Percentiles rank a stretch among this genome's conserved stretches.
Evolutionary conservation across 1,140 invertebrate genomes (phyloP).

Genomic region (Drosophila saltans): DNA sequence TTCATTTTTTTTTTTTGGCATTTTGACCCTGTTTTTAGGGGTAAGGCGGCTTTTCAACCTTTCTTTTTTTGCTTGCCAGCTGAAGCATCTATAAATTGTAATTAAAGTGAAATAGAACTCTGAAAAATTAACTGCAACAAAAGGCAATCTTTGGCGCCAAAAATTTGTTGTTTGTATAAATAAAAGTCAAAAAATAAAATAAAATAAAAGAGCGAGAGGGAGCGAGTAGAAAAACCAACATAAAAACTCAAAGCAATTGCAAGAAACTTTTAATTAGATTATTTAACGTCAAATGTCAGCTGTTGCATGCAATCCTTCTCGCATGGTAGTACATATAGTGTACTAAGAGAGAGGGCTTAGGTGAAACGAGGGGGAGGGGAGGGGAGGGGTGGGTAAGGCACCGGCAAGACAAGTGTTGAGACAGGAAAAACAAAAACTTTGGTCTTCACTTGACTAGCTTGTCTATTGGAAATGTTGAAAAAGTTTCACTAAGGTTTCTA

Average conservation of each 20-base stretch:
- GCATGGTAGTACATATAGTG: not conserved
- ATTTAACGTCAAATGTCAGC: conserved; percentile 60
- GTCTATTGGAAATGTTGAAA: conserved; percentile 1
- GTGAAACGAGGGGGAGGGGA: not conserved
- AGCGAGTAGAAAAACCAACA: conserved; percentile 27
- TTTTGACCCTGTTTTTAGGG: conserved; percentile 42
- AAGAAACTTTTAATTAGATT: conserved; percentile 79
- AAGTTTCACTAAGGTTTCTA: not conserved
- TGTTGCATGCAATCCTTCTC: conserved; percentile 58
- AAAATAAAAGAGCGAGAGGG: too few relatives aligned
- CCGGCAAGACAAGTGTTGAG: not conserved
- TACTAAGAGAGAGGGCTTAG: too few relatives aligned
- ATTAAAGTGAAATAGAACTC: conserved; percentile 60
- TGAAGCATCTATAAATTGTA: conserved; percentile 77
- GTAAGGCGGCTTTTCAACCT: conserved; percentile 35
- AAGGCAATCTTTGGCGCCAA: conserved; percentile 51
- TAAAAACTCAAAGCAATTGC: conserved; percentile 45
- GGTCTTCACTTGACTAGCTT: not conserved
- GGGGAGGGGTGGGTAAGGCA: too few relatives aligned
- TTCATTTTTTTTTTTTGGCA: conserved; percentile 31
- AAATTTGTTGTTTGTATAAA: conserved; percentile 39
- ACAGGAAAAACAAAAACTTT: conserved; percentile 11
- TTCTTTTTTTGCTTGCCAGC: conserved; percentile 46
- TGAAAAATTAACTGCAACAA: not conserved
- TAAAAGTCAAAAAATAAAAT: too few relatives aligned